Conservation (phyloP, 2,797 vertebrate genomes). For the Alca torda region DNA sequence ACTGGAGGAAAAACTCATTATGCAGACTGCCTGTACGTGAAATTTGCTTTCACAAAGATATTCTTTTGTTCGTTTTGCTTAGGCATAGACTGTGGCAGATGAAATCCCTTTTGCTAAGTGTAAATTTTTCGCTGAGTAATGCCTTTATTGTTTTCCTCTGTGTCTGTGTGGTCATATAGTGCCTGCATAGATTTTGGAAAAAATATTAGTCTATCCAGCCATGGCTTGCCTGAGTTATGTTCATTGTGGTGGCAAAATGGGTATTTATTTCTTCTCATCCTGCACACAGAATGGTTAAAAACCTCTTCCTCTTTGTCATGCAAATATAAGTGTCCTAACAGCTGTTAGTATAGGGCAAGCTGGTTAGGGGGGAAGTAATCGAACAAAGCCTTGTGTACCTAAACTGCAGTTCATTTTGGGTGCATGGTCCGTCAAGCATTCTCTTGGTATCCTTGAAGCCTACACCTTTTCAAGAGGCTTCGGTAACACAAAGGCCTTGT, state of each 20-base stretch:
- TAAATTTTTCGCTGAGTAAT: neutral
- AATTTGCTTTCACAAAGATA: neutral
- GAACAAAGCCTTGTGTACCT: neutral
- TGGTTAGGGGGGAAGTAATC: neutral
- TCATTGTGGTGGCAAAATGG: neutral
- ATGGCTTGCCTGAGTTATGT: neutral
- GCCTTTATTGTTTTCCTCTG: neutral
- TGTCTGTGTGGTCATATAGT: neutral
- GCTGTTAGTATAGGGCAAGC: neutral
- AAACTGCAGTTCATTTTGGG: neutral
- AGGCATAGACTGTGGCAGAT: neutral
- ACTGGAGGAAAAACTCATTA: neutral
- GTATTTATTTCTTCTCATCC: neutral
- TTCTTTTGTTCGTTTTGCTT: neutral
- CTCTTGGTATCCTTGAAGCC: neutral
- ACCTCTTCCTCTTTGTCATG: neutral
- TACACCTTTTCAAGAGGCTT: neutral
- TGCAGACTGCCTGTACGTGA: neutral
- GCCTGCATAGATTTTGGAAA: neutral
- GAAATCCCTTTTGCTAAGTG: neutral
- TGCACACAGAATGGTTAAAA: neutral
- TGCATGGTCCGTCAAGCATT: neutral
- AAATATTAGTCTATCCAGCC: neutral
- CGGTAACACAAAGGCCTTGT: neutral
- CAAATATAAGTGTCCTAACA: neutral